These are phyloP conservation scores for Bombus ignitus DNA, from an alignment of 1,140 invertebrate species.

Conservation along the genomic window DNA sequence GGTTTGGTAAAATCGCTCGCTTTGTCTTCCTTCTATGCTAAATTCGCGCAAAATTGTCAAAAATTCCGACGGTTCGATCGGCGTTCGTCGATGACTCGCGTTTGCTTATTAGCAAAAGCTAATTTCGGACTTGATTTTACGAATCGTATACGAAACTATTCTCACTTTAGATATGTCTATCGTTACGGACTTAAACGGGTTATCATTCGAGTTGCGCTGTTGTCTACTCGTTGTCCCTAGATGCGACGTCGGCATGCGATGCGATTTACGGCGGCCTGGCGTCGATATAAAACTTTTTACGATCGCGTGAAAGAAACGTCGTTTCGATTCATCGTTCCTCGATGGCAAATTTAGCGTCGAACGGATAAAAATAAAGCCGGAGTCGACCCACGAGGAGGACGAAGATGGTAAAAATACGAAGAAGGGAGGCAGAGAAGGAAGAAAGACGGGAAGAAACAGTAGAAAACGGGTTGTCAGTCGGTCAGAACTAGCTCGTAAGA, in stretches of 20 bases:
- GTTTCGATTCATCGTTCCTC: not conserved
- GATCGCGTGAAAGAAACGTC: conserved; percentile 7
- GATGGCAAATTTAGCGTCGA: not conserved
- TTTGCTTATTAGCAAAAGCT: no score
- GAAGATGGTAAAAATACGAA: conserved; percentile 12
- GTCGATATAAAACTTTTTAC: conserved; percentile 20
- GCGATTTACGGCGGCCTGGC: no score
- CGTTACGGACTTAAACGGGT: no score
- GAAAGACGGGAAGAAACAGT: not conserved
- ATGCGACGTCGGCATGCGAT: no score
- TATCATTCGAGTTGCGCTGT: no score
- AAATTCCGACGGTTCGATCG: no score
- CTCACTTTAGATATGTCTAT: no score
- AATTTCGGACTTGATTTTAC: no score
- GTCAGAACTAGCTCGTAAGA: conserved; percentile 57
- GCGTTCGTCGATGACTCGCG: no score
- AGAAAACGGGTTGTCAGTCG: conserved; percentile 7
- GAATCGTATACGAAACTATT: no score
- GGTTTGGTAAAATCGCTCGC: not conserved
- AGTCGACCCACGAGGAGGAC: not conserved
- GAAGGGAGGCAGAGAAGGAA: no score
- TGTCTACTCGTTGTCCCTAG: no score
- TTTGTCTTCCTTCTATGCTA: accelerated
- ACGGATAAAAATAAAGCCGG: not conserved
- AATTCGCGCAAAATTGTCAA: not conserved